Conservation (phyloP, 2,888 invertebrate genomes). For the Pegoplata infirma region DNA sequence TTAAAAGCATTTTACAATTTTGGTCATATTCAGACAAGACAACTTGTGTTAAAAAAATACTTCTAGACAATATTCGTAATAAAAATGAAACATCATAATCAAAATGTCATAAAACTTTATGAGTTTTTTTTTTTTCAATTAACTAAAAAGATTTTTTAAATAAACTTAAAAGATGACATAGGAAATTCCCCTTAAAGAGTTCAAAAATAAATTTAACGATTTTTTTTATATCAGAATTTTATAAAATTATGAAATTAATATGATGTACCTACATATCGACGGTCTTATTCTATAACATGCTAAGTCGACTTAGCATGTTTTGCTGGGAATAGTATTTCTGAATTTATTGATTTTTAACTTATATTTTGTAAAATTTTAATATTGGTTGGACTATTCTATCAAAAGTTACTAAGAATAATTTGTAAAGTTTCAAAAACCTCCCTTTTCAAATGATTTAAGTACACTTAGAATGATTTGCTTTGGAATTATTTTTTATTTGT, state of each 20-base stretch:
- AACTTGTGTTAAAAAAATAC: slow-evolving; percentile 2
- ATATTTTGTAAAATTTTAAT: too few species aligned
- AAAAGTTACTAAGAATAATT: too few species aligned
- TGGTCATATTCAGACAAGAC: slow-evolving; percentile 13
- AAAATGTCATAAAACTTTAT: background rate
- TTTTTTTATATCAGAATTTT: slow-evolving; percentile 1
- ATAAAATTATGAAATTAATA: slow-evolving; percentile 12
- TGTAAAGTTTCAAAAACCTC: too few species aligned
- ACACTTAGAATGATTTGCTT: too few species aligned
- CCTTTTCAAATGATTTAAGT: too few species aligned
- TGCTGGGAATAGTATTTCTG: too few species aligned
- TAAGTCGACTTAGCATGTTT: too few species aligned
- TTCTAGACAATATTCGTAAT: background rate
- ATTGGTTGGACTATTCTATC: too few species aligned
- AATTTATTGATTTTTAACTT: too few species aligned
- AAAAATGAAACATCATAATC: background rate
- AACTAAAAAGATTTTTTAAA: background rate
- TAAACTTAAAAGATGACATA: background rate
- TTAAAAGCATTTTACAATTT: slow-evolving; percentile 8
- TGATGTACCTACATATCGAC: background rate
- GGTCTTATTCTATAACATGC: too few species aligned
- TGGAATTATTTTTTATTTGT: too few species aligned
- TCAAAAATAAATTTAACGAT: background rate
- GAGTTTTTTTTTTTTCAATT: background rate
- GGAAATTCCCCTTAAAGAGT: background rate